Evolutionary conservation across 2,113 vertebrate species (phyloP), one percentile per base, ranked within the genome.

Genomic region (Tonatia bakeri): DNA sequence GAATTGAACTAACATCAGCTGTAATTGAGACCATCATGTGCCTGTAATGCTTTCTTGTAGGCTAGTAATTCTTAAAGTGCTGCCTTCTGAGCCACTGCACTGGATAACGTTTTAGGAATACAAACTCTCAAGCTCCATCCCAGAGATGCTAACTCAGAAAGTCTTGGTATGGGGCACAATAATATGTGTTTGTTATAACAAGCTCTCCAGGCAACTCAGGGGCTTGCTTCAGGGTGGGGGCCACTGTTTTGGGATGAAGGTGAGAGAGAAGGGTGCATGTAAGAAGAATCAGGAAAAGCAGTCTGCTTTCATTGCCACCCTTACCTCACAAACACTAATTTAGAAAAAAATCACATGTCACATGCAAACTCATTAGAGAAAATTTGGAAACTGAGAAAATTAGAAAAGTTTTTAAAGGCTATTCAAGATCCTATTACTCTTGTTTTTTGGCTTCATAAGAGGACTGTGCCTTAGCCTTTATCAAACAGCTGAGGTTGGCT

Each of bases 301-400:
- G n/a, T 38, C 7, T 67, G 24, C 7, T 61, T 88, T 65, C 31
- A 33, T 9, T 12, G 15, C 12, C 45, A 64, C 20, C 36, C 14
- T 5, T 12, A n/a, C 11, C 19, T 28, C 24, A n/a, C 67, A 73
- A 91, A 72, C 11, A 43, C 40, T 24, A 26, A 36, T 19, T 70
- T 77, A 28, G 43, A 15, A 45, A 79, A 56, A 40, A 19, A 33
- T 0, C 43, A 19, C 0, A 12, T 17, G 73, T 19, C 45, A 22
- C 47, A 54, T 11, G 31, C 7, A 52, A 17, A 80, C 31, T 93
- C 36, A 28, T 77, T 67, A 56, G 4, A 83, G 36, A 80, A 81
- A 52, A 72, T 80, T 36, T 85, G 36, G 43, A 83, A 93, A 79
- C 38, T 31, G 31, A 93, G n/a, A 83, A 92, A 79, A 92, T 80